Conservation (phyloP, 2,888 invertebrate genomes). For the Petrophora chlorosata region DNA sequence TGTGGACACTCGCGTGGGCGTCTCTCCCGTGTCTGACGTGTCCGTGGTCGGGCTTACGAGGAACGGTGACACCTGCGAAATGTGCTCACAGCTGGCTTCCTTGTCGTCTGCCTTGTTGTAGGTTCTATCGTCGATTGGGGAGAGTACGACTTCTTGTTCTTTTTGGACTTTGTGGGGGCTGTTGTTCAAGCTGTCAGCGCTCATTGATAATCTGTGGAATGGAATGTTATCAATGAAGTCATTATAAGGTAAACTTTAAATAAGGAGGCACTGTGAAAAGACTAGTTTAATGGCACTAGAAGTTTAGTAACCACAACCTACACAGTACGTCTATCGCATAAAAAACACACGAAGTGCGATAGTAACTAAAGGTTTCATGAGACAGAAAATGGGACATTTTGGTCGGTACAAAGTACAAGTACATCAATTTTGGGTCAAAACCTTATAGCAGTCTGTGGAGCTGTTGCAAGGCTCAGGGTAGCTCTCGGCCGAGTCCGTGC, state of each 20-base stretch:
- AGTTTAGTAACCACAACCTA: too few species aligned
- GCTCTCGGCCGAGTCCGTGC: constrained; percentile 74
- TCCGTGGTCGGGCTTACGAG: constrained; percentile 74
- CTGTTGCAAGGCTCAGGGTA: constrained; percentile 78
- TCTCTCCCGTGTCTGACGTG: constrained; percentile 62
- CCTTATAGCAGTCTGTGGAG: constrained; percentile 72
- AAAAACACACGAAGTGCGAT: too few species aligned
- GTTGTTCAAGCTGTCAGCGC: constrained; percentile 77
- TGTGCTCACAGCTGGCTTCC: constrained; percentile 61
- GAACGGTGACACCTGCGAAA: constrained; percentile 75
- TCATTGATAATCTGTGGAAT: constrained; percentile 77
- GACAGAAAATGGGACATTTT: too few species aligned
- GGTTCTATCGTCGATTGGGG: constrained; percentile 65
- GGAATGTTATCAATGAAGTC: too few species aligned
- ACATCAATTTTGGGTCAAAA: too few species aligned
- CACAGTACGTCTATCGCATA: too few species aligned
- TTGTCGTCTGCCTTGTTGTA: constrained; percentile 66
- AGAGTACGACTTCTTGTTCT: constrained; percentile 38
- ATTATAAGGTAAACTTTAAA: too few species aligned
- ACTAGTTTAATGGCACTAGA: too few species aligned
- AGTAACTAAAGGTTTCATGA: too few species aligned
- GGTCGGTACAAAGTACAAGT: too few species aligned
- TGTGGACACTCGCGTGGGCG: constrained; percentile 70
- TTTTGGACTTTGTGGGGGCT: constrained; percentile 58
- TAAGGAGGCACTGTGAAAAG: too few species aligned